Evolutionary conservation across 2,797 vertebrate genomes (phyloP).

Genomic region (Pygocentrus nattereri): DNA sequence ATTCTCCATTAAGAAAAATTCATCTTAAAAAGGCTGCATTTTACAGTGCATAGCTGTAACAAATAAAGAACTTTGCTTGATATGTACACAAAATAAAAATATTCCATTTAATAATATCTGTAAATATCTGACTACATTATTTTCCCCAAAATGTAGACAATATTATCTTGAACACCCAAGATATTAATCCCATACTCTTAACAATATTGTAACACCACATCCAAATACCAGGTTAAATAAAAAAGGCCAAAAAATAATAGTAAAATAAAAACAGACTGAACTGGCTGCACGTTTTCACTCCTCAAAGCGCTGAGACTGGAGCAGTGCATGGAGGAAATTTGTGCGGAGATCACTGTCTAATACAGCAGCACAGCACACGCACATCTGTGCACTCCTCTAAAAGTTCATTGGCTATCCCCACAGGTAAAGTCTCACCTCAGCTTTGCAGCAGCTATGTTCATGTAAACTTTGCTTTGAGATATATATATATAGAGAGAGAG

Average conservation of each 20-base stretch:
- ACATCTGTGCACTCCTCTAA: constrained; percentile 72
- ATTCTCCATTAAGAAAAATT: constrained; percentile 98
- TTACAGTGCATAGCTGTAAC: constrained; percentile 99
- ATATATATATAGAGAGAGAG: too few relatives aligned
- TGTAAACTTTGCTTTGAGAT: constrained; percentile 93
- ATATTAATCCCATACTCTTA: constrained; percentile 82
- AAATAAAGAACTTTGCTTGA: constrained; percentile 93
- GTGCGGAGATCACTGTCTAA: constrained; percentile 68
- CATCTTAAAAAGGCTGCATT: constrained; percentile 97
- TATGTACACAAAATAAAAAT: constrained; percentile 99
- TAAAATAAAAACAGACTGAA: constrained; percentile 81
- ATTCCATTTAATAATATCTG: constrained; percentile 92
- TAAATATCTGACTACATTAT: constrained; percentile 94
- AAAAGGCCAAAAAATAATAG: constrained; percentile 70
- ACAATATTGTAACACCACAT: constrained; percentile 89
- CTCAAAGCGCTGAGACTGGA: constrained; percentile 86
- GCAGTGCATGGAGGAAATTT: constrained; percentile 83
- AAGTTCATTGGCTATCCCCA: constrained; percentile 77
- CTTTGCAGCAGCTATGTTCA: constrained; percentile 95
- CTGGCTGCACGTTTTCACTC: constrained; percentile 88
- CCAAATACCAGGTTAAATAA: constrained; percentile 85
- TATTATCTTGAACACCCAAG: constrained; percentile 86
- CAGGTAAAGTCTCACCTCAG: constrained; percentile 83
- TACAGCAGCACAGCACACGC: constrained; percentile 76
- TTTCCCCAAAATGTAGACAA: constrained; percentile 85